Conservation (phyloP, 2,888 invertebrate species). For the Salticus scenicus region DNA sequence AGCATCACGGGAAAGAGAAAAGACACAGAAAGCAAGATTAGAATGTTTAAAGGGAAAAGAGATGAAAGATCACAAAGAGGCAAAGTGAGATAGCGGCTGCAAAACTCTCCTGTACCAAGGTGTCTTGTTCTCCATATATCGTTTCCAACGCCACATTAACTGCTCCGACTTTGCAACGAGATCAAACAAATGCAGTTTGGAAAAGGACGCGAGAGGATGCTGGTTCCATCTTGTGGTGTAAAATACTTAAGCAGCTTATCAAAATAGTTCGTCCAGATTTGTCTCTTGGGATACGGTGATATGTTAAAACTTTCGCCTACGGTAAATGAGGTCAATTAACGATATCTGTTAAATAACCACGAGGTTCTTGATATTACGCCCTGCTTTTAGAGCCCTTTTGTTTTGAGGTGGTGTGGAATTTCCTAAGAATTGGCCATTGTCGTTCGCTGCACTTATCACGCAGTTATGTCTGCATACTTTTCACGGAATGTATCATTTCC, state of each 20-base stretch:
- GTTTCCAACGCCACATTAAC: slow-evolving; percentile 64
- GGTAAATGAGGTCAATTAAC: slow-evolving; percentile 69
- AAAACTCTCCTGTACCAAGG: neutral
- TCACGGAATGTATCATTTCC: neutral
- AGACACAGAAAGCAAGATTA: neutral
- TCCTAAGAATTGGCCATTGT: neutral
- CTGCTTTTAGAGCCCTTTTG: slow-evolving; percentile 49
- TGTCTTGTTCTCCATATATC: slow-evolving; percentile 28
- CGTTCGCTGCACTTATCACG: neutral
- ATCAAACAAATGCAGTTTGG: slow-evolving; percentile 40
- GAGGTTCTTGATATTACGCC: slow-evolving; percentile 22
- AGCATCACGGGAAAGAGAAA: neutral
- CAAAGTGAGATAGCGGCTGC: neutral
- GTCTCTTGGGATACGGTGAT: slow-evolving; percentile 38
- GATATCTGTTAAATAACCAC: slow-evolving; percentile 68
- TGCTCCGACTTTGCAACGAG: slow-evolving; percentile 21
- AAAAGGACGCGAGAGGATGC: slow-evolving; percentile 25
- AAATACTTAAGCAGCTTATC: slow-evolving; percentile 54
- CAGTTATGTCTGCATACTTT: neutral
- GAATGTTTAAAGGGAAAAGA: neutral
- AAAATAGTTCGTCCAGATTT: slow-evolving; percentile 36
- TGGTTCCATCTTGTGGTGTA: slow-evolving; percentile 40
- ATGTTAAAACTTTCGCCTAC: slow-evolving; percentile 58
- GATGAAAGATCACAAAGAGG: neutral
- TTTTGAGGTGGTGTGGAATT: slow-evolving; percentile 32